Evolutionary conservation across 2,888 invertebrate genomes (phyloP).

Genomic region (Drosophila mayaguana): DNA sequence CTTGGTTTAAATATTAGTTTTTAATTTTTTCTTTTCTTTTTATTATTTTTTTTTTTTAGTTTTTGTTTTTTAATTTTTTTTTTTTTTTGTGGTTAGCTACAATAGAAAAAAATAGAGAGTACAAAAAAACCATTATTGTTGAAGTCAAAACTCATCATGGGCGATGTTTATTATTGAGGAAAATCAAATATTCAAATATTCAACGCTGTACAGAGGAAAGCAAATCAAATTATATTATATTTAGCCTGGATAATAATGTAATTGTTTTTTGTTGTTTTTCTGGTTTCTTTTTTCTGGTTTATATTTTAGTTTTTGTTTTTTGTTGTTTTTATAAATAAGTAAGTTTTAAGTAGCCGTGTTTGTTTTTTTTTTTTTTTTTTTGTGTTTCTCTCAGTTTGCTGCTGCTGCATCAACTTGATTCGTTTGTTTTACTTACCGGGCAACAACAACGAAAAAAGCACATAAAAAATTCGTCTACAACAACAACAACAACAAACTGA

Average conservation of each 20-base stretch:
- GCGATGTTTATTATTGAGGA: slow-evolving; percentile 62
- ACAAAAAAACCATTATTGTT: slow-evolving; percentile 55
- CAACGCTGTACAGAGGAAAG: slow-evolving; percentile 62
- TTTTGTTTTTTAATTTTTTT: slow-evolving; percentile 12
- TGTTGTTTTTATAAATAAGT: slow-evolving; percentile 20
- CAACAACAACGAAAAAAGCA: slow-evolving; percentile 8
- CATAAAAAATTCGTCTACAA: slow-evolving; percentile 58
- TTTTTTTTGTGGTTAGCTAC: slow-evolving; percentile 45
- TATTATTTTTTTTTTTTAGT: slow-evolving; percentile 21
- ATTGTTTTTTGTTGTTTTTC: neutral
- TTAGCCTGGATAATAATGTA: slow-evolving; percentile 46
- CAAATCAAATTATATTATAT: slow-evolving; percentile 51
- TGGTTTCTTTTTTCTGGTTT: neutral
- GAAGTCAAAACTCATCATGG: slow-evolving; percentile 60
- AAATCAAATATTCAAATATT: slow-evolving; percentile 50
- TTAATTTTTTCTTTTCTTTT: neutral
- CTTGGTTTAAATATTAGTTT: slow-evolving; percentile 18
- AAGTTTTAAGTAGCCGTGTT: slow-evolving; percentile 25
- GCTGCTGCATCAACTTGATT: slow-evolving; percentile 8
- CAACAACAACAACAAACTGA: slow-evolving; percentile 55
- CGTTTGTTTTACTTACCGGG: slow-evolving; percentile 60
- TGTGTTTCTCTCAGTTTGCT: slow-evolving; percentile 19
- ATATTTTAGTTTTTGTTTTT: neutral
- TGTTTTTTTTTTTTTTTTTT: slow-evolving; percentile 20
- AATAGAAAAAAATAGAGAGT: slow-evolving; percentile 55